phyloP scores from a whole-genome alignment of 1,140 invertebrate species.

The Drosophila simulans region DNA sequence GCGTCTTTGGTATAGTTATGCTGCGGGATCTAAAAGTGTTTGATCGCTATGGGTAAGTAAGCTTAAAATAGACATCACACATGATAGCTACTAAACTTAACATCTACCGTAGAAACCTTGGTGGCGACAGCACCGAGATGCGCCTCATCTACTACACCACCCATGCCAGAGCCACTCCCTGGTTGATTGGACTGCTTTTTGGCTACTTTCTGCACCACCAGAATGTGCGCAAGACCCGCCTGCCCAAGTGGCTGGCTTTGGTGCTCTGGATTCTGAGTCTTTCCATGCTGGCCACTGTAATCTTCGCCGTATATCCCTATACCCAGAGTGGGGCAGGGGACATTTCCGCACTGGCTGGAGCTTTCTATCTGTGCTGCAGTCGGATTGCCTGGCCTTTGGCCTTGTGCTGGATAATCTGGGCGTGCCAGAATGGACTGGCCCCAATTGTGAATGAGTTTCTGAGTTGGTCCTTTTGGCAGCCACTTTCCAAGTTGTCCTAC shows the following conservation, averaged over 20 bases:
- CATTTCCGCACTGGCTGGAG: constrained; percentile 84
- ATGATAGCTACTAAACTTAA: no score
- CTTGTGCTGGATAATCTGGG: constrained; percentile 89
- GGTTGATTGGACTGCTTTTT: constrained; percentile 74
- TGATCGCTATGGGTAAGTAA: constrained; percentile 47
- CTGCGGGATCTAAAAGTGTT: constrained; percentile 59
- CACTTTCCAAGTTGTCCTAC: constrained; percentile 85
- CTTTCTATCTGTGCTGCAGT: constrained; percentile 88
- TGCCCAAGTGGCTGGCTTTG: constrained; percentile 44
- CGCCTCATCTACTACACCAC: constrained; percentile 74
- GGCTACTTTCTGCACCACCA: constrained; percentile 68
- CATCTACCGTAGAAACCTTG: constrained; percentile 50
- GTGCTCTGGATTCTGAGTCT: constrained; percentile 62
- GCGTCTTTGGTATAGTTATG: constrained; percentile 67
- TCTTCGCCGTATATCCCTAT: constrained; percentile 77
- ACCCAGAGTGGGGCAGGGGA: constrained; percentile 60
- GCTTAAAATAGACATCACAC: background rate
- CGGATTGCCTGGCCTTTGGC: constrained; percentile 87
- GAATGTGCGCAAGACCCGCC: constrained; percentile 10
- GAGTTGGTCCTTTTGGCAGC: constrained; percentile 85
- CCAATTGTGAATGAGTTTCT: constrained; percentile 86
- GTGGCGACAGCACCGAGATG: constrained; percentile 56
- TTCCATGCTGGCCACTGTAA: constrained; percentile 49
- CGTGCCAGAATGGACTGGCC: constrained; percentile 88
- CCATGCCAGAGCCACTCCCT: constrained; percentile 71